Base-by-base conservation (phyloP, 2,113 vertebrate genomes). In the Leucopsar rothschildi region DNA sequence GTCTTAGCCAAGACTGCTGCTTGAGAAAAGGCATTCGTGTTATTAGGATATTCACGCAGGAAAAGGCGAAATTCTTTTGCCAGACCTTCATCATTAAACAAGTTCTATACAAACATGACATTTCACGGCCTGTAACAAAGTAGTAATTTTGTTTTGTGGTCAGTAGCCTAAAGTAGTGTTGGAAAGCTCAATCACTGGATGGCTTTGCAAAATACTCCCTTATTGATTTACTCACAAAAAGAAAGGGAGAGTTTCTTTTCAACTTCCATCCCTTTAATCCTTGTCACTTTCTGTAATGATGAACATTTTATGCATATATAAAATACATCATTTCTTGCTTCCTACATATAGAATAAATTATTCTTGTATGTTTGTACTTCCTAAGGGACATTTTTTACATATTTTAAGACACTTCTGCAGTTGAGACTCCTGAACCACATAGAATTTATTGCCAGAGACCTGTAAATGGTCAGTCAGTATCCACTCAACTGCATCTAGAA, bases 51-150 rank as follows among this genome's bases (percentile, higher is more conserved):
- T 59, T 65, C 29, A 25, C 31, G 35, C 40, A 88, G 57, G 56
- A 81, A 72, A 53, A 94, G 56, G 13, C 10, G 2, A 75, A 81
- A 71, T 52, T 86, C 24, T 71, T 66, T 16, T 44, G 12, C 22
- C 22, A 57, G n/a, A 14, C 39, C 35, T 89, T 80, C 42, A 11
- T 35, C 15, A 47, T 69, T 59, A 45, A 89, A 31, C 10, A 56
- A 35, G 52, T 25, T 42, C 63, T 80, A 27, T 3, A 0, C 21
- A 79, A 82, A 57, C 9, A 10, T 1, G 1, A 22, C 0, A 1
- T 82, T 91, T 65, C 63, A 33, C 0, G 0, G 21, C 57, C 20
- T 89, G 31, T 50, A 69, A 77, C 16, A 80, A 69, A 79, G 61
- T 1, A 82, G 15, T 44, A 44, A 22, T 65, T 84, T 68, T 85